A percentile compares a stretch with the other conserved stretches of the same genome.
Evolutionary conservation across 2,888 invertebrate species (phyloP).

Genomic region (Acronicta alni): DNA sequence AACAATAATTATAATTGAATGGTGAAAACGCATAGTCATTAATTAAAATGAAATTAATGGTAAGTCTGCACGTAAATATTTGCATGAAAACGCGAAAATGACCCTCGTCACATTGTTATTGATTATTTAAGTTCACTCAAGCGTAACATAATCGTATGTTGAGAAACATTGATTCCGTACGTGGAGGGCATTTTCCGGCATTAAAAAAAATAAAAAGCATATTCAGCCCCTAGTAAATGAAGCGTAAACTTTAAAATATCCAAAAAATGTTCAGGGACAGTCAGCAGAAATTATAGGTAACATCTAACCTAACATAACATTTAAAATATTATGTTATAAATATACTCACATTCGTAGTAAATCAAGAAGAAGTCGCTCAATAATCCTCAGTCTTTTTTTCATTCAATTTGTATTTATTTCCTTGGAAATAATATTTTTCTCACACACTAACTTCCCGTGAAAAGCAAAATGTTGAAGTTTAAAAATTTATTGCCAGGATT

Average conservation of each 20-base stretch:
- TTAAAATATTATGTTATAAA: constrained; percentile 57
- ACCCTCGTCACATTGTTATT: constrained; percentile 61
- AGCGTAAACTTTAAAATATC: constrained; percentile 75
- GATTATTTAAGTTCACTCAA: constrained; percentile 67
- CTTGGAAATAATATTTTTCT: constrained; percentile 40
- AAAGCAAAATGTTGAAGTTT: constrained; percentile 61
- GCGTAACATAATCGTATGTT: constrained; percentile 57
- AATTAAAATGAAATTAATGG: constrained; percentile 29
- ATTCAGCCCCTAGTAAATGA: constrained; percentile 83
- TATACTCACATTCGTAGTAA: constrained; percentile 74
- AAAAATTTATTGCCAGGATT: constrained; percentile 38
- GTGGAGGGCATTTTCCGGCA: constrained; percentile 60
- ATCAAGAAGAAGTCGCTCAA: constrained; percentile 51
- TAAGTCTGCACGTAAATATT: constrained; percentile 48
- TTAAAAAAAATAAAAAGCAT: constrained; percentile 77
- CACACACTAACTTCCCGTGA: constrained; percentile 45
- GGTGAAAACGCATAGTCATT: constrained; percentile 28
- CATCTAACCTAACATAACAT: constrained; percentile 84
- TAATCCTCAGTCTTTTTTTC: constrained; percentile 45
- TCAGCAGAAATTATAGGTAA: constrained; percentile 82
- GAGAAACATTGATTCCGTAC: constrained; percentile 50
- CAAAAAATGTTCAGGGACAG: constrained; percentile 76
- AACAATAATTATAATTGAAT: constrained; percentile 13
- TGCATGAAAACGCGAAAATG: constrained; percentile 50
- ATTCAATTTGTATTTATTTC: constrained; percentile 43